A percentile compares a stretch with the other conserved stretches of the same genome.
phyloP scores from a whole-genome alignment of 2,797 vertebrate genomes.

The Petrocephalus schoutedeni region DNA sequence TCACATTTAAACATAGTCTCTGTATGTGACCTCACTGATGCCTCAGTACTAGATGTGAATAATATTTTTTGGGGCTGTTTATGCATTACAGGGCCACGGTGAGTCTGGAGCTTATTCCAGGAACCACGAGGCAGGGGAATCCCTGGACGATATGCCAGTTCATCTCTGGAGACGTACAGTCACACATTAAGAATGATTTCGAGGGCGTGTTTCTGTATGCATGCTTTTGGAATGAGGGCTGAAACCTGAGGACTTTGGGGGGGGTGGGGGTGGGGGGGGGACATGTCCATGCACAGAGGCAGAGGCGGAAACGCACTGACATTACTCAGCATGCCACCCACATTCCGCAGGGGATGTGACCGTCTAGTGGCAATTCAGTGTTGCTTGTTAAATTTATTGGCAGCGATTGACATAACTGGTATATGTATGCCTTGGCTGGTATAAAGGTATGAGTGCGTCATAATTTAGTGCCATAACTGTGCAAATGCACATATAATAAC shows the following conservation, averaged over 20 bases:
- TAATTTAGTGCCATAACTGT: not conserved
- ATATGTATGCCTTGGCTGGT: not conserved
- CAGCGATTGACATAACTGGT: not conserved
- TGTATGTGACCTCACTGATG: not conserved
- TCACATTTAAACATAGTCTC: not conserved
- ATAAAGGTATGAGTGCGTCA: not conserved
- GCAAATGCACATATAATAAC: not conserved
- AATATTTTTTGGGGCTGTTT: not conserved
- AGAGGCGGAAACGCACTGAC: not conserved
- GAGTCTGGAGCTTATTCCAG: not conserved
- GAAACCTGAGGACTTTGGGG: not conserved
- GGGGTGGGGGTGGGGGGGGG: not conserved
- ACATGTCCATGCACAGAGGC: not conserved
- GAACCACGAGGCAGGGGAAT: not conserved
- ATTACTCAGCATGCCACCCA: not conserved
- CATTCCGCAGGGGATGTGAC: not conserved
- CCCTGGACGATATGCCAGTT: not conserved
- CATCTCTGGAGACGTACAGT: not conserved
- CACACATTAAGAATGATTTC: not conserved
- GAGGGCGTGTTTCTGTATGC: not conserved
- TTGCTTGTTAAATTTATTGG: not conserved
- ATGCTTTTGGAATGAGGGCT: not conserved
- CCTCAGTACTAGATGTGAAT: not conserved
- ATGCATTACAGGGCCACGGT: not conserved
- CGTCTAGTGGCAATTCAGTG: not conserved